phyloP scores from a whole-genome alignment of 2,113 vertebrate species.

The Leucoraja erinaceus region DNA sequence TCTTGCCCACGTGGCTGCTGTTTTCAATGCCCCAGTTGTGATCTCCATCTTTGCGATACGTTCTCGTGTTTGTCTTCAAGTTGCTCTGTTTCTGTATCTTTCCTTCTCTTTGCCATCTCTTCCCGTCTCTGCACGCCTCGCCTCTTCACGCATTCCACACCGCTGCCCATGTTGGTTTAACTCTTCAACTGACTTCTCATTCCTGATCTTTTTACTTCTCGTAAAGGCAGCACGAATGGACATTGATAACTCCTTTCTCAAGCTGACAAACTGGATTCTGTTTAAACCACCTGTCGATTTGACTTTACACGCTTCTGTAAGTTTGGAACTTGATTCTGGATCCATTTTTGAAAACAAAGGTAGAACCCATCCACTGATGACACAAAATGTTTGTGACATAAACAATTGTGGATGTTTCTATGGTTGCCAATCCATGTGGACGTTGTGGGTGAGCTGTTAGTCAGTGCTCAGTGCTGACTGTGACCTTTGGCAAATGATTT shows the following conservation, averaged over 20 bases:
- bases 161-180: no score
- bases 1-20: no score
- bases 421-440: not conserved
- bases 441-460: not conserved
- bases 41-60: no score
- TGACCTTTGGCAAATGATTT: not conserved
- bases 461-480: not conserved
- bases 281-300: not conserved
- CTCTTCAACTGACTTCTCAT: not conserved
- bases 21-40: no score
- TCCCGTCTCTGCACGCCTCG: no score
- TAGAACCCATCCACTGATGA: constrained; percentile 8
- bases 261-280: not conserved
- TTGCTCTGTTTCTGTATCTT: no score
- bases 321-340: not conserved
- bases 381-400: not conserved
- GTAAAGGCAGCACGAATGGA: not conserved
- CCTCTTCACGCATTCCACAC: no score
- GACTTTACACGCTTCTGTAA: not conserved
- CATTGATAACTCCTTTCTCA: not conserved
- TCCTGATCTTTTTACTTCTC: not conserved
- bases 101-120: no score
- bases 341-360: not conserved
- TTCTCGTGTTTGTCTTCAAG: no score
- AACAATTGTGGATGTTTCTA: constrained; percentile 12